A percentile compares a stretch with the other conserved stretches of the same genome.
Conservation (phyloP, 1,140 invertebrate species). For the Bombus ignitus region DNA sequence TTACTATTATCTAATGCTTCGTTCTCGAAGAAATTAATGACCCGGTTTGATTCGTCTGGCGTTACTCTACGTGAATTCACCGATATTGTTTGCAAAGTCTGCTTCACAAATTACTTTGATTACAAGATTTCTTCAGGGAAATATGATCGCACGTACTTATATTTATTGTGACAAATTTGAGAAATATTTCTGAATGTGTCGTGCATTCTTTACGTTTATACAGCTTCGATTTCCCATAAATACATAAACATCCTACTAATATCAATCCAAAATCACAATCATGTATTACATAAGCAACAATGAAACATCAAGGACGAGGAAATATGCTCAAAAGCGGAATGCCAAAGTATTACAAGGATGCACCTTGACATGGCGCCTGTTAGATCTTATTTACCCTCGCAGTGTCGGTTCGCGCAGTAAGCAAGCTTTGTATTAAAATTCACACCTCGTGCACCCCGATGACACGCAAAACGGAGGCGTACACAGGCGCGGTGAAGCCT, state of each 20-base stretch:
- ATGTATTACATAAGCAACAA: not conserved
- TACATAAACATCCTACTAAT: too few species aligned
- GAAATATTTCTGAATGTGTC: too few species aligned
- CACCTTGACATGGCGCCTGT: conserved; percentile 33
- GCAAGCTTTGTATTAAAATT: conserved; percentile 2
- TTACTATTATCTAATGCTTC: conserved; percentile 9
- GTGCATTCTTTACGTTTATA: too few species aligned
- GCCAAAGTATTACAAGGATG: conserved; percentile 30
- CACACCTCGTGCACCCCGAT: not conserved
- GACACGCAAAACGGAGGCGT: not conserved
- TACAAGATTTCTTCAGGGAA: too few species aligned
- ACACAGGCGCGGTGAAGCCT: not conserved
- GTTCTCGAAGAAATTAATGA: conserved; percentile 10
- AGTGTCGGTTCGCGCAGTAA: too few species aligned
- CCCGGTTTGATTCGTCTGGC: not conserved
- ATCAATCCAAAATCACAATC: not conserved
- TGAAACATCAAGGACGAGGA: not conserved
- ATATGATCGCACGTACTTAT: too few species aligned
- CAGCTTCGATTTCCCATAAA: too few species aligned
- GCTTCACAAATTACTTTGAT: too few species aligned
- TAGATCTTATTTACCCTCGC: conserved; percentile 17
- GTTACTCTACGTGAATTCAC: not conserved
- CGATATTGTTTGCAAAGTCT: too few species aligned
- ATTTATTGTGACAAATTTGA: too few species aligned
- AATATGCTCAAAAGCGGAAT: not conserved